Base-by-base conservation (phyloP, 1,140 invertebrate genomes). In the Helicoverpa zea region DNA sequence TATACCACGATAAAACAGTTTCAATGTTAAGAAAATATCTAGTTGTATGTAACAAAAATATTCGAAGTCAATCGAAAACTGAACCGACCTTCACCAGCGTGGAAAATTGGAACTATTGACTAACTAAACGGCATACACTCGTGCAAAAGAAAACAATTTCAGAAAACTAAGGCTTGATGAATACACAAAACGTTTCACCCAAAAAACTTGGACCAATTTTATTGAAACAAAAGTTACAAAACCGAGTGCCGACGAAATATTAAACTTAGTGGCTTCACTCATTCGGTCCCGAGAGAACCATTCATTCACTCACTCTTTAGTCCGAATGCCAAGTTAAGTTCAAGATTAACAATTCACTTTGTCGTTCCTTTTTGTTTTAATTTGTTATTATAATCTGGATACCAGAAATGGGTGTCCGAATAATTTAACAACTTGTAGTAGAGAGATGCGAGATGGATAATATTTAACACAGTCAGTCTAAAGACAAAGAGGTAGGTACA, bases 291-390 rank as follows among this genome's bases (percentile, higher is more conserved):
- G 35, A 54, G 61, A 16, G 75, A 77, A 64, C 43, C 75, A 77
- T 77, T 77, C 75, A 77, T 66, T 77, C 75, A 66, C 61, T 66
- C 61, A 35, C 47, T 77, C 47, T 64, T 66, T 77, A 77, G 18
- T 23, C 35, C 51, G 74, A 77, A 77, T 66, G 75, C 51, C 49
- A 64, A 77, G 56, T 10, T 77, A 51, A 77, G 66, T 66, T 54
- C 47, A 52, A 77, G 75, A 77, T 77, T 66, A 77, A 64, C 61
- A 76, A 77, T 77, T 63, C 47, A 77, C 61, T 64, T 77, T 77
- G 75, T 77, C 74, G 35, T 52, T 76, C 18, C 5, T 49, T 77
- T 72, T 77, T 66, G 49, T 76, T 76, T 64, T 77, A 77, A 77
- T 66, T 77, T 77, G 75, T 64, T 64, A 77, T 64, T 49, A 64